Percentiles rank a stretch among this genome's conserved stretches.
Conservation (phyloP, 2,888 invertebrate species). For the Thumatha senex region DNA sequence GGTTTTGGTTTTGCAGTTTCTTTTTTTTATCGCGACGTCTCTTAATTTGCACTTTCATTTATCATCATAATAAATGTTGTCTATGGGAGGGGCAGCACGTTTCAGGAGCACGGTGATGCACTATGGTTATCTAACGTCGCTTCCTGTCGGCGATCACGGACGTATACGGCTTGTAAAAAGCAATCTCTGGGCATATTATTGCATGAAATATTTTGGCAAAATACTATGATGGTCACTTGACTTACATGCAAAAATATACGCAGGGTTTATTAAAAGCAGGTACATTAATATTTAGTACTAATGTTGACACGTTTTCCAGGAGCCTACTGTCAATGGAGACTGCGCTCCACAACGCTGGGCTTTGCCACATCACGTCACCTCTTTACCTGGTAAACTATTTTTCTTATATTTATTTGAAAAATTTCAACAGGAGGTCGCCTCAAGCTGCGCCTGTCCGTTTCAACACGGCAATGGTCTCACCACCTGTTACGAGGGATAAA, state of each 20-base stretch:
- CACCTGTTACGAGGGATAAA: no score
- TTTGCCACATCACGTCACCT: slow-evolving; percentile 84
- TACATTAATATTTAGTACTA: background rate
- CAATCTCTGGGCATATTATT: slow-evolving; percentile 16
- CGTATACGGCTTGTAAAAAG: slow-evolving; percentile 27
- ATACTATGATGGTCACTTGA: background rate
- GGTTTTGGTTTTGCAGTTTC: slow-evolving; percentile 44
- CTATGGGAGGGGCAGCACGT: slow-evolving; percentile 25
- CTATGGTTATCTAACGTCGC: slow-evolving; percentile 20
- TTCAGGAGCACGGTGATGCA: slow-evolving; percentile 29
- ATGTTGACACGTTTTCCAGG: slow-evolving; percentile 53
- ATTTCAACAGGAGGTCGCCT: no score
- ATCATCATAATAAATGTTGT: slow-evolving; percentile 32
- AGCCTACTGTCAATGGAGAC: slow-evolving; percentile 56
- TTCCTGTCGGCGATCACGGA: slow-evolving; percentile 9
- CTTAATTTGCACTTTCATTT: slow-evolving; percentile 61
- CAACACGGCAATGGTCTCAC: no score
- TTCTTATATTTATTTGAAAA: background rate
- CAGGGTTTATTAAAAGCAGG: slow-evolving; percentile 2
- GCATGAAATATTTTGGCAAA: background rate
- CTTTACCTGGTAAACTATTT: slow-evolving; percentile 78
- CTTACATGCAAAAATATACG: slow-evolving; percentile 16
- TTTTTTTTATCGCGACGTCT: slow-evolving; percentile 46
- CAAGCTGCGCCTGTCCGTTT: no score
- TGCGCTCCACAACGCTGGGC: slow-evolving; percentile 78